These are phyloP conservation scores for Sarcophaga rosellei DNA, from an alignment of 2,888 invertebrate genomes.

Conservation along the genomic window DNA sequence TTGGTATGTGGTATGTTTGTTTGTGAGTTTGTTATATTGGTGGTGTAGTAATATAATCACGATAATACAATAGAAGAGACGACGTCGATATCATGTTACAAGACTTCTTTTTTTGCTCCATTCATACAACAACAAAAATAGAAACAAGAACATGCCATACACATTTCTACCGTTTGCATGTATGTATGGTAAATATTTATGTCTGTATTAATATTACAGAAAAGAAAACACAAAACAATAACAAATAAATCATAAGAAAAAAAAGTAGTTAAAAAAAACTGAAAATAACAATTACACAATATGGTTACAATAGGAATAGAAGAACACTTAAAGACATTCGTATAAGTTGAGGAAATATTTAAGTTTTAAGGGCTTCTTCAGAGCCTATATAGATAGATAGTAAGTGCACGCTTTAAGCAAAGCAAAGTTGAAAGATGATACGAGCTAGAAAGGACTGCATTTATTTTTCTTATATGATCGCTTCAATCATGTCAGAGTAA, in stretches of 20 bases:
- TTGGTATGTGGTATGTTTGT: neutral
- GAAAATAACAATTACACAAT: constrained; percentile 12
- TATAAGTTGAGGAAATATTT: too few relatives aligned
- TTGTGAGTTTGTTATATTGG: neutral
- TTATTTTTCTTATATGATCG: too few relatives aligned
- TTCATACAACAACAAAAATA: neutral
- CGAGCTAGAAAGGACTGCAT: too few relatives aligned
- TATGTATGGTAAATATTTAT: neutral
- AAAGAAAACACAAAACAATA: neutral
- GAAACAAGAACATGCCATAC: neutral
- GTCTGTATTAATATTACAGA: neutral
- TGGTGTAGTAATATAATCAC: constrained; percentile 34
- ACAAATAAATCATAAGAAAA: constrained; percentile 1
- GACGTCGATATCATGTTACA: neutral
- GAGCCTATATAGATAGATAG: too few relatives aligned
- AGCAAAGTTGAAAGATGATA: too few relatives aligned
- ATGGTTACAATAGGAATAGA: neutral
- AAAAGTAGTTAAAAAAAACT: neutral
- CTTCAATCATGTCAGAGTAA: too few relatives aligned
- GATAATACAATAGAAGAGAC: neutral
- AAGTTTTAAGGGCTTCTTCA: too few relatives aligned
- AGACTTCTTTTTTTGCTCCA: neutral
- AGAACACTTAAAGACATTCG: too few relatives aligned
- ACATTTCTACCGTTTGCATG: neutral
- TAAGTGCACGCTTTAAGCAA: too few relatives aligned